Evolutionary conservation across 2,888 invertebrate species (phyloP).

Genomic region (Eilema depressum): DNA sequence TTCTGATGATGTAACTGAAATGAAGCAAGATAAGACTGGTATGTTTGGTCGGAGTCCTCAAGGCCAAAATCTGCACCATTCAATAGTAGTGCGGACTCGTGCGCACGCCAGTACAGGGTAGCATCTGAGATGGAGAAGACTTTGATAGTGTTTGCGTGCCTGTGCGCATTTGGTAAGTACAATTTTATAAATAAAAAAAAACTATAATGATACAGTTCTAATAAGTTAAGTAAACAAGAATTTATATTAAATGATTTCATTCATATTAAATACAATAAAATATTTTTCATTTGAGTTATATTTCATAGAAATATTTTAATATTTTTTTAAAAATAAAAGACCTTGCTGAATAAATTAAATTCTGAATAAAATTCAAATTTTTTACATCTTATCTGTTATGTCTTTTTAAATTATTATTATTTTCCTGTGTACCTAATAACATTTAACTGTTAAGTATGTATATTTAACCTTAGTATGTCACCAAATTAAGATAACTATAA

Average conservation of each 20-base stretch:
- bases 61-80: constrained; percentile 70
- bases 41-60: constrained; percentile 71
- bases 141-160: constrained; percentile 73
- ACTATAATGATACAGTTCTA: not conserved
- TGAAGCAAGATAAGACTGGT: constrained; percentile 63
- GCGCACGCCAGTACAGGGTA: constrained; percentile 65
- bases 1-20: constrained; percentile 58
- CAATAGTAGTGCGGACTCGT: constrained; percentile 69
- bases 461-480: not conserved
- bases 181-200: constrained; percentile 2
- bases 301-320: too few relatives aligned
- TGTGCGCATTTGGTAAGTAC: constrained; percentile 76
- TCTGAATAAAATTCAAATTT: not conserved
- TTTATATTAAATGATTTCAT: not conserved
- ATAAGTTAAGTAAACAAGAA: not conserved
- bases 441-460: not conserved
- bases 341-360: not conserved
- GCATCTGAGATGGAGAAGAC: constrained; percentile 70
- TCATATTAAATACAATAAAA: too few relatives aligned
- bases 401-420: not conserved
- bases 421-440: not conserved
- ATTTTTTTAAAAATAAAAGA: not conserved
- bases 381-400: not conserved
- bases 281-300: not conserved
- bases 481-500: not conserved